Evolutionary conservation across 2,113 vertebrate genomes (phyloP).

Genomic region (Tylochromis polylepis): DNA sequence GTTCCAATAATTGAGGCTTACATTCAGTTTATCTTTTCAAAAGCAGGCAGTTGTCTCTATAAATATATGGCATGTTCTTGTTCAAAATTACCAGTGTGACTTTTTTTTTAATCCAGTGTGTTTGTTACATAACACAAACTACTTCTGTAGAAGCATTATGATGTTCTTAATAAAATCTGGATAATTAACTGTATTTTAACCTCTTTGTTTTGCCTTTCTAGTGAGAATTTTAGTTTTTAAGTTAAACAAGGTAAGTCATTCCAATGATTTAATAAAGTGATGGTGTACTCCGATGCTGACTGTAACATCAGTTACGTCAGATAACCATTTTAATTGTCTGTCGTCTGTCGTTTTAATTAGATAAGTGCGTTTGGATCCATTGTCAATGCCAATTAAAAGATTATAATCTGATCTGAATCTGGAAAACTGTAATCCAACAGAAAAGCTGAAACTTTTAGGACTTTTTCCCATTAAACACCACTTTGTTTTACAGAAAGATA

Average conservation of each 20-base stretch:
- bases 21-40: not conserved
- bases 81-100: not conserved
- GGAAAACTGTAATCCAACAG: not conserved
- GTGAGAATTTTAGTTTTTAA: not conserved
- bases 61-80: not conserved
- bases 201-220: not conserved
- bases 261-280: not conserved
- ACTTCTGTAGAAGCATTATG: not conserved
- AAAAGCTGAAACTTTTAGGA: not conserved
- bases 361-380: not conserved
- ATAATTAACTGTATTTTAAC: not conserved
- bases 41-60: not conserved
- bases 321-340: not conserved
- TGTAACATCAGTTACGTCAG: not conserved
- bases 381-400: not conserved
- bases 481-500: not conserved
- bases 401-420: not conserved
- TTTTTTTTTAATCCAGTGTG: not conserved
- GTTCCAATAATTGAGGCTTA: conserved; percentile 36
- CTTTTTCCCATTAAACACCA: not conserved
- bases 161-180: not conserved
- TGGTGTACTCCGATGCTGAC: not conserved
- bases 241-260: not conserved
- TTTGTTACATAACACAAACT: not conserved
- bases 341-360: not conserved